Evolutionary conservation across 1,140 invertebrate species (phyloP), one percentile per base, ranked within the genome.

Genomic region (Drosophila ogumai): DNA sequence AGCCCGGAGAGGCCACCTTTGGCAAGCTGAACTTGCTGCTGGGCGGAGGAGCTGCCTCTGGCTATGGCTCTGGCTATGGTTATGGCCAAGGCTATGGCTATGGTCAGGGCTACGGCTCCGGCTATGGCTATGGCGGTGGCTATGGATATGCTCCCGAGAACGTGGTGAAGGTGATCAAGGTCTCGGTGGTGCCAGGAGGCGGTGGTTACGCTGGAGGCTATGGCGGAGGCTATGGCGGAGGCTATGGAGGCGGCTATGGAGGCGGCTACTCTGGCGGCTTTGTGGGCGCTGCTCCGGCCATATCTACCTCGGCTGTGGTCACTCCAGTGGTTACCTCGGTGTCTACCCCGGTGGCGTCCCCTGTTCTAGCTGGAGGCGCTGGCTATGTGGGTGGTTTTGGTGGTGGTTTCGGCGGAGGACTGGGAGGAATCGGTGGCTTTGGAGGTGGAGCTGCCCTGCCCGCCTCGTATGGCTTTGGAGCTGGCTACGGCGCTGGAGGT

Each of bases 91-190:
- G 73, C 0, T 77, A 59, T 10, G 74, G 67, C 10, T 78, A 85
- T 28, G 78, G 75, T 0, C 41, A 44, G 0, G 77, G 80, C 15
- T 82, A 82, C 9, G 71, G 77, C 3, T 32, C 15, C 0, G 77
- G 81, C 9, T 64, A 67, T 28, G 79, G 78, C 25, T 77, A 68
- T 28, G 79, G 79, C 3, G 44, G 31, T 6, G 78, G 79, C 10
- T 75, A 79, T 17, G 76, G 81, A 41, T 87, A 79, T 22, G 82
- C 82, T 28, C 75, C 75, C 34, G 86, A 90, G 54, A 91, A 91
- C 36, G 67, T 90, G 17, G 82, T 91, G 19, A 90, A 90, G 77
- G 86, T 90, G 36, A 90, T 90, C 34, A 90, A 91, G 82, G 86
- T 80, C 6, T 86, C 81, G 4, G 87, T 81, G 25, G 50, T 82